Base-by-base conservation (phyloP, 2,888 invertebrate species). In the Melikaiella ostensackeni region DNA sequence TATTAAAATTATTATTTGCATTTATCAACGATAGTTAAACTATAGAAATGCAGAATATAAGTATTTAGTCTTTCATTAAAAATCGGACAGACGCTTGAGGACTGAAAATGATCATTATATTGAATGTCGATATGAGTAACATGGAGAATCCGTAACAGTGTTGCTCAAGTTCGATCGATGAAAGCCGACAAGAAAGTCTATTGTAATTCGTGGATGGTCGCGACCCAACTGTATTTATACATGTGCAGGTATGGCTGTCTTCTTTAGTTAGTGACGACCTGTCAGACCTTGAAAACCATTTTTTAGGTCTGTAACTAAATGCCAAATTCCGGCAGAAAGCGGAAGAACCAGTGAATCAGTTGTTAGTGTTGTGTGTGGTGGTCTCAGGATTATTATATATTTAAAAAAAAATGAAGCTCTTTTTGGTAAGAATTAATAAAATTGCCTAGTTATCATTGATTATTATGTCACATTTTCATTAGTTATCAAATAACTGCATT, bases 141-240 rank as follows among this genome's bases (percentile, higher is more conserved):
- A 88, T 88, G 84, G 85, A 85, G 86, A 87, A 90, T 89, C 85
- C 87, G 88, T 89, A 89, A 89, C 88, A 89, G 84, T 87, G 84
- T 91, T 91, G 90, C 90, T 87, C 84, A 90, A 91, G 88, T 85
- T 81, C 82, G 84, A 89, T 88, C 90, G 91, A 91, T 88, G 91
- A 91, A 91, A 91, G 91, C 89, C 84, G 85, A 84, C 84, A 91
- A 91, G 91, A 91, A 91, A 91, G 91, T 91, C 90, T 88, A 91
- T 91, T 91, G 88, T 91, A 91, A 91, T 91, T 91, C 91, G 87
- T 88, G 88, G 81, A 90, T 88, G 86, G 91, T 91, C 91, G 90
- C 88, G 88, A 85, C 86, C 88, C 87, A 86, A 91, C 89, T 90
- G 90, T 91, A 91, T 90, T 91, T 91, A 91, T 91, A 91, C 86